phyloP scores from a whole-genome alignment of 2,797 vertebrate species.

The Kryptolebias ocellatus region DNA sequence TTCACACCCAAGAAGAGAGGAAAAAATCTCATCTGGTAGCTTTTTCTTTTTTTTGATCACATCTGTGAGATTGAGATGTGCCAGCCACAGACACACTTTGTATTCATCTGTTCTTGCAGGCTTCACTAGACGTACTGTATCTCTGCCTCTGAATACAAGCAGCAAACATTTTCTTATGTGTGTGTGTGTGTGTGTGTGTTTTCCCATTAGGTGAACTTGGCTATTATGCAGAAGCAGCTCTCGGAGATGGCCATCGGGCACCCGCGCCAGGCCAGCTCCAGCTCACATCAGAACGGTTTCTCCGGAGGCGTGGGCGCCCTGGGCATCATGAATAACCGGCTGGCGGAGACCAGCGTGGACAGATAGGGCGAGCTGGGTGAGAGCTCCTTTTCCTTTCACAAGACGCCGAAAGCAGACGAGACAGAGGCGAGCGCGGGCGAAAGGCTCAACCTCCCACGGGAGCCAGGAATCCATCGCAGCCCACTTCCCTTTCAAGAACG shows the following conservation, averaged over 20 bases:
- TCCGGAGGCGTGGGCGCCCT: conserved; percentile 93
- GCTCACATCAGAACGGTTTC: conserved; percentile 88
- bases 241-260: conserved; percentile 91
- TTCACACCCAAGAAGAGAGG: not conserved
- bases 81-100: conserved; percentile 8
- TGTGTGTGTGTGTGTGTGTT: not conserved
- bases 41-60: conserved; percentile 15
- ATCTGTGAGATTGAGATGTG: conserved; percentile 32
- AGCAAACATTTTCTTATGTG: conserved; percentile 13
- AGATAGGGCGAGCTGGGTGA: conserved; percentile 75
- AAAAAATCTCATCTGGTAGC: conserved; percentile 18
- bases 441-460: conserved; percentile 10
- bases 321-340: conserved; percentile 96
- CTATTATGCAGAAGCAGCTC: conserved; percentile 95
- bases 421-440: conserved; percentile 7
- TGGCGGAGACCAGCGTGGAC: conserved; percentile 94
- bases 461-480: conserved; percentile 20
- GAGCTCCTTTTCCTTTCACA: not conserved
- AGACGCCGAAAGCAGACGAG: conserved; percentile 13
- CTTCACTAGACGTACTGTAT: not conserved
- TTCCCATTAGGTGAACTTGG: conserved; percentile 83
- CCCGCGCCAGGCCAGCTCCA: conserved; percentile 80
- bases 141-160: not conserved
- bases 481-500: conserved; percentile 20
- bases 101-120: not conserved